phyloP scores from a whole-genome alignment of 1,140 invertebrate genomes.

The Pseudobourletiella spinata region DNA sequence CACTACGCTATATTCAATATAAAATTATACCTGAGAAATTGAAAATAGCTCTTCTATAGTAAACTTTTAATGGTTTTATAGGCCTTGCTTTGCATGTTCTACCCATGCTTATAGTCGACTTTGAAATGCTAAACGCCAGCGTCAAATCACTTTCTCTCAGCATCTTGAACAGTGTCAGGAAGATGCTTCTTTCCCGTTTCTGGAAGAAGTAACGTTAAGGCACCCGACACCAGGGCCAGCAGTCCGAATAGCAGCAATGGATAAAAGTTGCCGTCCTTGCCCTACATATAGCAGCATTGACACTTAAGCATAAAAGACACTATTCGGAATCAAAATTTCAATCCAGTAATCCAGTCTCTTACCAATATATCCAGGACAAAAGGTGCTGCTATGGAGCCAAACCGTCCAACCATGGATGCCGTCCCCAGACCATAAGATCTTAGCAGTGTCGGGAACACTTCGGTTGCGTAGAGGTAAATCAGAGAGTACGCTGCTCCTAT shows the following conservation, averaged over 20 bases:
- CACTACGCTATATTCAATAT: too few species aligned
- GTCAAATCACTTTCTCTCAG: constrained; percentile 35
- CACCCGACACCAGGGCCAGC: constrained; percentile 37
- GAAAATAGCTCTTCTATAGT: too few species aligned
- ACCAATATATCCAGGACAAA: constrained; percentile 36
- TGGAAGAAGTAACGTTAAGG: constrained; percentile 39
- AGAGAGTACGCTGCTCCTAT: constrained; percentile 43
- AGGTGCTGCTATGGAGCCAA: constrained; percentile 43
- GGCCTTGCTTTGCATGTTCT: too few species aligned
- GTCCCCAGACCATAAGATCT: constrained; percentile 43
- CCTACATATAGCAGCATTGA: constrained; percentile 21
- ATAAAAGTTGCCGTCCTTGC: constrained; percentile 30
- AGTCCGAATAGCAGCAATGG: constrained; percentile 41
- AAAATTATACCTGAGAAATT: too few species aligned
- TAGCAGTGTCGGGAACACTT: constrained; percentile 44
- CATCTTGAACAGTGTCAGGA: constrained; percentile 41
- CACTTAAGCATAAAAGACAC: background rate
- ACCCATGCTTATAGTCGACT: too few species aligned
- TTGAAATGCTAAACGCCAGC: too few species aligned
- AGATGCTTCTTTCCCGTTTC: constrained; percentile 40
- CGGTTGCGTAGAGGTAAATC: constrained; percentile 45
- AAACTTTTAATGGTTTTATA: too few species aligned
- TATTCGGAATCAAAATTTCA: background rate
- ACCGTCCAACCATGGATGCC: constrained; percentile 40
- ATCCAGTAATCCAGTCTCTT: constrained; percentile 1